Evolutionary conservation across 2,113 vertebrate species (phyloP).

Genomic region (Brienomyrus longianalis): DNA sequence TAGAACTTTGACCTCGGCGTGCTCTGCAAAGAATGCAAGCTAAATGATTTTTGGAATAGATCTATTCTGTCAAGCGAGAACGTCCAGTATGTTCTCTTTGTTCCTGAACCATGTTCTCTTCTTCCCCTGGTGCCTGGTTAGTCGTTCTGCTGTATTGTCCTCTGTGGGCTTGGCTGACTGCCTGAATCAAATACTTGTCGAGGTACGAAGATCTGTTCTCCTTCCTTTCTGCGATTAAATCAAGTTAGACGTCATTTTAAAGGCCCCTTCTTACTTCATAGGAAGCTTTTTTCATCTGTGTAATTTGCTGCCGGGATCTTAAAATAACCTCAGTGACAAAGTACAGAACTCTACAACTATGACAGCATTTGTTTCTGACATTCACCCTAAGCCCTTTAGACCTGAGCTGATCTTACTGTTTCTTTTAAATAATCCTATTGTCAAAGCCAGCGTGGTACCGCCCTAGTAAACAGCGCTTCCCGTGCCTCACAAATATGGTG

Average conservation of each 20-base stretch:
- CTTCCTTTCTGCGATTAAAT: not conserved
- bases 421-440: not conserved
- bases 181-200: not conserved
- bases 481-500: not conserved
- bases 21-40: not conserved
- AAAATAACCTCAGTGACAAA: not conserved
- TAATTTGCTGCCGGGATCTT: not conserved
- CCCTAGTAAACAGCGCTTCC: not conserved
- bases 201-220: conserved; percentile 5
- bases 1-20: not conserved
- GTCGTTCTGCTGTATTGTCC: not conserved
- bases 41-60: not conserved
- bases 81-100: not conserved
- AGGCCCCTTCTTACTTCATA: not conserved
- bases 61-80: not conserved
- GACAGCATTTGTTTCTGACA: not conserved
- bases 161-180: not conserved
- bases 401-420: not conserved
- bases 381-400: not conserved
- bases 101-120: not conserved
- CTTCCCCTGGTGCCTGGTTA: not conserved
- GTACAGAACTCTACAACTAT: not conserved
- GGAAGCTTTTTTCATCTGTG: not conserved
- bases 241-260: conserved; percentile 15
- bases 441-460: not conserved